Conservation (phyloP, 2,888 invertebrate species). For the Drosophila recens region DNA sequence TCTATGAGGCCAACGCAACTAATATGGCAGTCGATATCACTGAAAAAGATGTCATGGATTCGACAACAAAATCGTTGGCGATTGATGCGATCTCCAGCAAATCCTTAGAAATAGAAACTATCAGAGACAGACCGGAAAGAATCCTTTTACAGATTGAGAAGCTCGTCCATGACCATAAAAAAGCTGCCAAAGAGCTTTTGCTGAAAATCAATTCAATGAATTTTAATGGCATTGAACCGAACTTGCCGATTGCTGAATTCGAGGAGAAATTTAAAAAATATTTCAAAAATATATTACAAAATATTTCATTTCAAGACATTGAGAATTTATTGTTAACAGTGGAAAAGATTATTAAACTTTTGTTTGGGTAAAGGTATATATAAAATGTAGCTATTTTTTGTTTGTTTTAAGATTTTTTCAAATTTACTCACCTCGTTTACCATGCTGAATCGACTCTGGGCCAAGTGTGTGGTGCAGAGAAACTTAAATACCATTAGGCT, state of each 20-base stretch:
- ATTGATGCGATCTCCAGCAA: not conserved
- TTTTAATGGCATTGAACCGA: not conserved
- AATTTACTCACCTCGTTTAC: slow-evolving; percentile 79
- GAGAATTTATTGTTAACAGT: not conserved
- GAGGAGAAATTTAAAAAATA: not conserved
- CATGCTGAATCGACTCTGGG: slow-evolving; percentile 81
- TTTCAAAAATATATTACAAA: not conserved
- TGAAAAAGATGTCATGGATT: not conserved
- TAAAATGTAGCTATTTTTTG: not conserved
- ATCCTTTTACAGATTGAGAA: not conserved
- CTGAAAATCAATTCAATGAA: not conserved
- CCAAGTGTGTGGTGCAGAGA: slow-evolving; percentile 78
- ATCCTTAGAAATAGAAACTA: not conserved
- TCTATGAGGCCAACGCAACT: not conserved
- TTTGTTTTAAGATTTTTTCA: not conserved
- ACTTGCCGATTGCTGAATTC: not conserved
- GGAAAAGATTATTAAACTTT: not conserved
- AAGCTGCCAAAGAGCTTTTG: not conserved
- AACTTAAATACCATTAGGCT: slow-evolving; percentile 84
- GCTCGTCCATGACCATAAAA: not conserved
- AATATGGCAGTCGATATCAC: not conserved
- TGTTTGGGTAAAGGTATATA: not conserved
- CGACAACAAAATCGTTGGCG: not conserved
- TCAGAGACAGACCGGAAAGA: not conserved
- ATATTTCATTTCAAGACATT: not conserved